A percentile compares a stretch with the other conserved stretches of the same genome.
Conservation (phyloP, 2,888 invertebrate genomes). For the Tetranychus piercei region DNA sequence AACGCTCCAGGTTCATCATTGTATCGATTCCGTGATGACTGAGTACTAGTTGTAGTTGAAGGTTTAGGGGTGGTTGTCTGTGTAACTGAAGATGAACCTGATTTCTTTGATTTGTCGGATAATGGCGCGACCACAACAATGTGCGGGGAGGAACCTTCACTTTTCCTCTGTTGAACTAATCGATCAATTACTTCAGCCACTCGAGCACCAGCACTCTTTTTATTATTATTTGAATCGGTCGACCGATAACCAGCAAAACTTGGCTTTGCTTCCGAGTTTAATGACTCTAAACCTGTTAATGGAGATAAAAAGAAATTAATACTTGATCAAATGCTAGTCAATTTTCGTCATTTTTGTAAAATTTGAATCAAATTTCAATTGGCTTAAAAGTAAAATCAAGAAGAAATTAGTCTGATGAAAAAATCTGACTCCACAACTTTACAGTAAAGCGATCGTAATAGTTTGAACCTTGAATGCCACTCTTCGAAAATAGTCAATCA, state of each 20-base stretch:
- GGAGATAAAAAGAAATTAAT: not conserved
- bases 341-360: not conserved
- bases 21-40: constrained; percentile 12
- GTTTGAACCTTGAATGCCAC: too few species aligned
- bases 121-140: constrained; percentile 21
- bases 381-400: too few species aligned
- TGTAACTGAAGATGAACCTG: not conserved
- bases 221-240: not conserved
- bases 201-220: constrained; percentile 14
- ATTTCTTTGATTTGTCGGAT: not conserved
- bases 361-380: too few species aligned
- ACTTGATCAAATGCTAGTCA: not conserved
- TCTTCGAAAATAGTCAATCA: too few species aligned
- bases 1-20: not conserved
- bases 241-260: not conserved
- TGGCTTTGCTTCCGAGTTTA: constrained; percentile 6
- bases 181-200: constrained; percentile 20
- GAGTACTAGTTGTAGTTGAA: constrained; percentile 15
- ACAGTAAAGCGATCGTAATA: too few species aligned
- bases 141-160: constrained; percentile 9
- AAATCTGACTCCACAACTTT: too few species aligned
- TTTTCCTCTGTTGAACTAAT: constrained; percentile 12
- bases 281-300: not conserved
- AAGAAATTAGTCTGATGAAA: too few species aligned
- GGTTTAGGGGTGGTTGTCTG: not conserved